Conservation (phyloP, 2,797 vertebrate species). For the Crocodylus rhombifer region DNA sequence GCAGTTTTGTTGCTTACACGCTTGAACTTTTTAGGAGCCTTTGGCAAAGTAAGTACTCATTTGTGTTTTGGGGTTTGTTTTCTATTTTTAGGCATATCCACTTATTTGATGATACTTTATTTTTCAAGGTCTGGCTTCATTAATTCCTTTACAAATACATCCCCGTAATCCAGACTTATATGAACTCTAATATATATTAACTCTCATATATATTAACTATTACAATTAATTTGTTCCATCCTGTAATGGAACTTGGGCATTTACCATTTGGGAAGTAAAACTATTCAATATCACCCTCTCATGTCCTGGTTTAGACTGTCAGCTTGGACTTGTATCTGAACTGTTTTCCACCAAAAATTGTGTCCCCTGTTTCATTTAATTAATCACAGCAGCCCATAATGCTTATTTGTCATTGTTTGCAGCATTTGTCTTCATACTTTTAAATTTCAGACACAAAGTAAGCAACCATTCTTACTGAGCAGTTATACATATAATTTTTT, state of each 20-base stretch:
- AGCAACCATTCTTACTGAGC: neutral
- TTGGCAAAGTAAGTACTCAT: neutral
- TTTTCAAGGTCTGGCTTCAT: neutral
- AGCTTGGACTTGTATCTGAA: rapidly evolving
- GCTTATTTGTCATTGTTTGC: neutral
- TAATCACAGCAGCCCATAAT: neutral
- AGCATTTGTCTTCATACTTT: neutral
- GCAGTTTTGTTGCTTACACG: neutral
- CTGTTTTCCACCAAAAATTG: neutral
- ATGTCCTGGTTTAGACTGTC: neutral
- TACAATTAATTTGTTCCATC: too few relatives aligned
- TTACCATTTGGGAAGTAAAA: neutral
- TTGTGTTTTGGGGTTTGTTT: too few relatives aligned
- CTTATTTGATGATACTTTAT: neutral
- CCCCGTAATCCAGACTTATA: neutral
- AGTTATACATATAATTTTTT: neutral
- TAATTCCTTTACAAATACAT: neutral
- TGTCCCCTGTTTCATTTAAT: neutral
- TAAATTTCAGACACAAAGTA: neutral
- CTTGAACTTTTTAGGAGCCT: neutral
- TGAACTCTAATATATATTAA: too few relatives aligned
- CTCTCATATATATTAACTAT: too few relatives aligned
- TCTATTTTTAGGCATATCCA: neutral
- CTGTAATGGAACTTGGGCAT: neutral
- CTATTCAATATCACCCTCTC: neutral